Conservation (phyloP, 2,888 invertebrate species). For the Trissolcus brochymenae region DNA sequence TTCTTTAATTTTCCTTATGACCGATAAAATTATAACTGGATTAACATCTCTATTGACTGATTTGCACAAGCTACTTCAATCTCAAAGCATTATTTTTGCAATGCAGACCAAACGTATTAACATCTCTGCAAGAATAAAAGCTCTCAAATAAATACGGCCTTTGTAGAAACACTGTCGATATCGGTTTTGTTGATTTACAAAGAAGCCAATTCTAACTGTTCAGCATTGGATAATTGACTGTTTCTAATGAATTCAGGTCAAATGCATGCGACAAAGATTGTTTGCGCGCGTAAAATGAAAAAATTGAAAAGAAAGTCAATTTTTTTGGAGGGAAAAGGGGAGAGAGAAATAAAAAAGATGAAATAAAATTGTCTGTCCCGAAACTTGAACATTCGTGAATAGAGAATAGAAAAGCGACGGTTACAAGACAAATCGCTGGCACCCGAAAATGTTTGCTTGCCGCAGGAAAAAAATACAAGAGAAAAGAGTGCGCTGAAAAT, state of each 20-base stretch:
- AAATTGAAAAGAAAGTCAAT: constrained; percentile 18
- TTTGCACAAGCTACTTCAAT: constrained; percentile 20
- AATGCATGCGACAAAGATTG: constrained; percentile 46
- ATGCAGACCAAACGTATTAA: constrained; percentile 41
- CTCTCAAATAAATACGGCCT: constrained; percentile 44
- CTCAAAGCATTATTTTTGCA: constrained; percentile 34
- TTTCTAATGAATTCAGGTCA: constrained; percentile 37
- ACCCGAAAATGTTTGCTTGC: constrained; percentile 41
- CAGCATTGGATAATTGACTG: constrained; percentile 41
- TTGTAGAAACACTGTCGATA: constrained; percentile 47
- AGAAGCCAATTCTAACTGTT: constrained; percentile 47
- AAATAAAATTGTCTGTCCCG: constrained; percentile 52
- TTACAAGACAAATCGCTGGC: constrained; percentile 43
- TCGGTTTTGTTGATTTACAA: constrained; percentile 50
- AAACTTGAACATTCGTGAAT: constrained; percentile 50
- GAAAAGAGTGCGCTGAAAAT: constrained; percentile 3
- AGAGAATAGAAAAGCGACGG: constrained; percentile 52
- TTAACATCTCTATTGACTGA: constrained; percentile 21
- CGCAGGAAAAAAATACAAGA: constrained; percentile 6
- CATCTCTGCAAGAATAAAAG: constrained; percentile 34
- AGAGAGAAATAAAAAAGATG: constrained; percentile 15
- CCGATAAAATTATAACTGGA: constrained; percentile 21
- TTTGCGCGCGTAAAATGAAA: constrained; percentile 22
- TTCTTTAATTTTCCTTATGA: constrained; percentile 25
- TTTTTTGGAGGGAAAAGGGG: not conserved